Evolutionary conservation across 2,797 vertebrate species (phyloP).

Genomic region (Potorous gilbertii): DNA sequence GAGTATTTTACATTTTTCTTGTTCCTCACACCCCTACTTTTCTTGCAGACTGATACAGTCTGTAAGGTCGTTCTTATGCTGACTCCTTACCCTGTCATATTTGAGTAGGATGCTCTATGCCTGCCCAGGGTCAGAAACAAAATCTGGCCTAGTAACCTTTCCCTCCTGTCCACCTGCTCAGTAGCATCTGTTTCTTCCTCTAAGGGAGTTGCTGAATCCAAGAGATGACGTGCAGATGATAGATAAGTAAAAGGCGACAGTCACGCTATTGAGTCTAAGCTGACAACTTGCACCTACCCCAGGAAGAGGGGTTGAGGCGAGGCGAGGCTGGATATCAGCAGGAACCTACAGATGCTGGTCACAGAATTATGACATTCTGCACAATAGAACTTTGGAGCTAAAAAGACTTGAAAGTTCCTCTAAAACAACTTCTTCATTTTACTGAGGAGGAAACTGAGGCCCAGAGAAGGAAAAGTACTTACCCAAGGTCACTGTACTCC

Average conservation of each 20-base stretch:
- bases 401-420: neutral
- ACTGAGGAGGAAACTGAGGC: neutral
- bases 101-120: neutral
- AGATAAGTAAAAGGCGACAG: neutral
- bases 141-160: neutral
- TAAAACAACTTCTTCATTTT: neutral
- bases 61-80: neutral
- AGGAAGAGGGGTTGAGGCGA: neutral
- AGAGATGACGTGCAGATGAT: neutral
- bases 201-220: neutral
- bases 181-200: neutral
- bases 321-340: neutral
- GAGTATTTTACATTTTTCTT: neutral
- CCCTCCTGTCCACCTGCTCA: neutral
- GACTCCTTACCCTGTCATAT: neutral
- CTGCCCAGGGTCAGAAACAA: neutral
- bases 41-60: neutral
- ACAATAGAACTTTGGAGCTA: neutral
- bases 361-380: neutral
- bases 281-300: neutral
- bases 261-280: neutral
- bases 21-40: neutral
- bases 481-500: neutral
- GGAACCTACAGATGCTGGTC: neutral
- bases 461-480: neutral